A percentile compares a stretch with the other conserved stretches of the same genome.
These are phyloP conservation scores for Porites lutea DNA, from an alignment of 64 coral and sea anemone species.

Conservation along the genomic window DNA sequence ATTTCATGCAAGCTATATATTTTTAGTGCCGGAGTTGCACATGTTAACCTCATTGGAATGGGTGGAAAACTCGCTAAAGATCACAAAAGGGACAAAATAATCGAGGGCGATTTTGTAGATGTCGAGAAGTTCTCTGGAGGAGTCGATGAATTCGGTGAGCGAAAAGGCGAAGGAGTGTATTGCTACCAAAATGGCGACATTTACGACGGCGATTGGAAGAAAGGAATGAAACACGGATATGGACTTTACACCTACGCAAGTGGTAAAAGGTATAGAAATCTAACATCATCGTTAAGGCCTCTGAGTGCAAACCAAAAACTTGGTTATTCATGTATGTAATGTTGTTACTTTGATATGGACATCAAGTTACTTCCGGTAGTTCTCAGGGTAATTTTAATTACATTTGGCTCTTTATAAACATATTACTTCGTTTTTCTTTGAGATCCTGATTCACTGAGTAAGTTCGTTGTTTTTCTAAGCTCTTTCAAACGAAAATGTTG, in stretches of 20 bases:
- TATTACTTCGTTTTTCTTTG: too few relatives aligned
- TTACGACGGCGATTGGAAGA: constrained; percentile 93
- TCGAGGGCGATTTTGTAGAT: constrained; percentile 75
- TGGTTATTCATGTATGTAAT: background rate
- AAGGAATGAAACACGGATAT: constrained; percentile 85
- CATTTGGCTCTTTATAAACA: too few relatives aligned
- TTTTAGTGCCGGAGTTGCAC: background rate
- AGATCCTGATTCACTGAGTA: too few relatives aligned
- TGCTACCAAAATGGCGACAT: constrained; percentile 92
- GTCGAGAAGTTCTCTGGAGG: constrained; percentile 68
- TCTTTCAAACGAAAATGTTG: too few relatives aligned
- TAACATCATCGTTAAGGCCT: background rate
- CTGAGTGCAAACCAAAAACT: background rate
- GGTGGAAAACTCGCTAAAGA: constrained; percentile 6
- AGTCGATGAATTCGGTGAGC: constrained; percentile 57
- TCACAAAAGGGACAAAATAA: background rate
- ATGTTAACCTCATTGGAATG: background rate
- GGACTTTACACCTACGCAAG: constrained; percentile 83
- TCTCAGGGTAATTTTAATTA: too few relatives aligned
- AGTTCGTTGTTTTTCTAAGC: too few relatives aligned
- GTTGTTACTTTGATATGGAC: too few relatives aligned
- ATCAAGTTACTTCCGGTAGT: too few relatives aligned
- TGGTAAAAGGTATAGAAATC: constrained; percentile 68
- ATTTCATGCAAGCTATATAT: background rate
- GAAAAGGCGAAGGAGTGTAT: constrained; percentile 90